These are phyloP conservation scores for Channa striata DNA, from an alignment of 2,797 vertebrate genomes.

Conservation along the genomic window DNA sequence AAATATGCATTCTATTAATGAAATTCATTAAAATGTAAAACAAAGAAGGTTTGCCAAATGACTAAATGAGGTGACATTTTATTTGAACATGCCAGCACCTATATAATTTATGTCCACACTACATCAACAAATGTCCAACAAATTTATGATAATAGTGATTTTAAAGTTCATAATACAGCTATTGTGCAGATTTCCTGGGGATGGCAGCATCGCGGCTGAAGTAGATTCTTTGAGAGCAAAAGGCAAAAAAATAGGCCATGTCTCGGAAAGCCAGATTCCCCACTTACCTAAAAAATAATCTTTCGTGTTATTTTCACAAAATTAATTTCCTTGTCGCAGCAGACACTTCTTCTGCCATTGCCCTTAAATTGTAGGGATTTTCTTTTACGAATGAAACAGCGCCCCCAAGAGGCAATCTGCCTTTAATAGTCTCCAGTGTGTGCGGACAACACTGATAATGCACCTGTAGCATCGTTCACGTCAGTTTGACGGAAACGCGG, in stretches of 20 bases:
- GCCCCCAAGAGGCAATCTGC: background rate
- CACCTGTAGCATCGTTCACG: background rate
- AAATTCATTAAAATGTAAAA: slow-evolving; percentile 66
- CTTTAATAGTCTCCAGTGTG: background rate
- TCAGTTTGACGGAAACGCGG: background rate
- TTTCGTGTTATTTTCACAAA: no score
- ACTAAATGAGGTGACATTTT: slow-evolving; percentile 22
- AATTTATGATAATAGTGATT: no score
- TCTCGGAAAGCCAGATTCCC: no score
- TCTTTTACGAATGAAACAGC: background rate
- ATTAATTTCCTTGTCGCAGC: no score
- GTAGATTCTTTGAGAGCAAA: no score
- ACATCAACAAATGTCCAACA: background rate
- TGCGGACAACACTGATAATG: background rate
- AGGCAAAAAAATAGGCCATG: no score
- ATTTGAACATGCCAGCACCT: slow-evolving; percentile 14
- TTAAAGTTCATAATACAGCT: background rate
- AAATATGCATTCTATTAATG: slow-evolving; percentile 57
- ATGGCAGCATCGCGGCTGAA: no score
- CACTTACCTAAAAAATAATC: no score
- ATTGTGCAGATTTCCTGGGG: no score
- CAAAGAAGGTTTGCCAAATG: no score
- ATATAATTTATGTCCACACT: background rate
- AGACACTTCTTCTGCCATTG: no score
- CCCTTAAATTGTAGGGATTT: no score